phyloP scores from a whole-genome alignment of 2,113 vertebrate genomes.

The Odontophorus gujanensis region DNA sequence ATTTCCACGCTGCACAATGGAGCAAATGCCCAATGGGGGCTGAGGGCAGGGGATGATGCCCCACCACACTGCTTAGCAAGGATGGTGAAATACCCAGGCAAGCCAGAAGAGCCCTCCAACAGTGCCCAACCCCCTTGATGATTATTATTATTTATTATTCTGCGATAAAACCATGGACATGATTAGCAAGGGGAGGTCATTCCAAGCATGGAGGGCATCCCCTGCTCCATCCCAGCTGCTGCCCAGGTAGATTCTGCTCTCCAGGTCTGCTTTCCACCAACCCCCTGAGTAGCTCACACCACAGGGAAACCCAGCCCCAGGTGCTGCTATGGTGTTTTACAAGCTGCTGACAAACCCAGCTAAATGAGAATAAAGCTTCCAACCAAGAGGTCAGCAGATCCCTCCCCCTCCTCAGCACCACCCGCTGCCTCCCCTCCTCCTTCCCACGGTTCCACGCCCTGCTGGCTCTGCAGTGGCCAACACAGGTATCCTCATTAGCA shows the following conservation, averaged over 20 bases:
- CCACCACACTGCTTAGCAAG: background rate
- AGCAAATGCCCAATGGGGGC: background rate
- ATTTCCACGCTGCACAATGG: background rate
- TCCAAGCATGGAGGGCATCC: background rate
- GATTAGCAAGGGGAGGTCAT: background rate
- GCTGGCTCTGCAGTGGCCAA: background rate
- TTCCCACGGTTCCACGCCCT: background rate
- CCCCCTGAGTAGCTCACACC: background rate
- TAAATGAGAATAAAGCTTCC: background rate
- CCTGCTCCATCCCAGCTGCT: fast-evolving
- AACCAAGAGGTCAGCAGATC: fast-evolving
- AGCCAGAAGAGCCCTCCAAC: background rate
- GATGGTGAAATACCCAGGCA: background rate
- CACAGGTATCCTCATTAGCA: conserved; percentile 31
- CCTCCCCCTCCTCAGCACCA: background rate
- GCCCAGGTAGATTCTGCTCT: background rate
- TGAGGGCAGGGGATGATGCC: background rate
- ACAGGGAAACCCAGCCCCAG: conserved; percentile 11
- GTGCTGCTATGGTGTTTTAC: fast-evolving
- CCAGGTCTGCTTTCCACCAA: background rate
- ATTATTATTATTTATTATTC: background rate
- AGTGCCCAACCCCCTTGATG: background rate
- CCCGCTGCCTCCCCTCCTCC: background rate
- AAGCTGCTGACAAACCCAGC: background rate
- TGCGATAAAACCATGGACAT: background rate